Percentiles rank a stretch among this genome's conserved stretches.
phyloP scores from a whole-genome alignment of 2,797 vertebrate genomes.

The Echeneis naucrates region DNA sequence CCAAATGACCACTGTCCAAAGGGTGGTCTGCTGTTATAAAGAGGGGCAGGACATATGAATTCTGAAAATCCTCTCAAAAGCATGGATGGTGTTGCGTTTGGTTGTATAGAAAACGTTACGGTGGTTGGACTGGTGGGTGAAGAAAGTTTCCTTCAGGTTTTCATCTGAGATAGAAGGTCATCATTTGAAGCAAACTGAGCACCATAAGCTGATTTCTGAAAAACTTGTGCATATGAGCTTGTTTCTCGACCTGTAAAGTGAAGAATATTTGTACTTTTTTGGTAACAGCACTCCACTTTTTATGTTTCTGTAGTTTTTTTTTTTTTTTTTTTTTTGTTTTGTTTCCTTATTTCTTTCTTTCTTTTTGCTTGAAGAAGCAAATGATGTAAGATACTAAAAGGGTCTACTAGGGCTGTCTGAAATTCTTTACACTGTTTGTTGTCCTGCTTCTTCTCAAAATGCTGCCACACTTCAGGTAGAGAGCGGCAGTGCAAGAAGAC shows the following conservation, averaged over 20 bases:
- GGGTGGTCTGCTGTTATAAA: not conserved
- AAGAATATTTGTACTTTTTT: not conserved
- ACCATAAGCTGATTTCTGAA: not conserved
- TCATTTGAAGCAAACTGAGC: not conserved
- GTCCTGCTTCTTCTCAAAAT: not conserved
- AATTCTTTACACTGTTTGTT: not conserved
- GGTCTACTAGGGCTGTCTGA: not conserved
- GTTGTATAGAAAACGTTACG: not conserved
- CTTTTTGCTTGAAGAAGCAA: not conserved
- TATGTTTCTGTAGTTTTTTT: not conserved
- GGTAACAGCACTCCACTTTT: not conserved
- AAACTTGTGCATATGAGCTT: not conserved
- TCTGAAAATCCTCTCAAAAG: not conserved
- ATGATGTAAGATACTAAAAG: constrained; percentile 6
- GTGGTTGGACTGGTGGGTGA: too few species aligned
- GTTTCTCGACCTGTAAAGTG: not conserved
- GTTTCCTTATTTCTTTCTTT: not conserved
- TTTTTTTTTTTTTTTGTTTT: not conserved
- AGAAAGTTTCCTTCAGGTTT: too few species aligned
- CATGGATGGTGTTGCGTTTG: not conserved
- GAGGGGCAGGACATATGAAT: not conserved
- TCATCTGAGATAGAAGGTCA: not conserved
- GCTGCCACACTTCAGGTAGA: not conserved
- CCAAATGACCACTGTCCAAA: not conserved
- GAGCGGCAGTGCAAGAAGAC: not conserved